A percentile compares a stretch with the other conserved stretches of the same genome.
phyloP scores from a whole-genome alignment of 2,113 vertebrate species.

The Nansenia antarctica region DNA sequence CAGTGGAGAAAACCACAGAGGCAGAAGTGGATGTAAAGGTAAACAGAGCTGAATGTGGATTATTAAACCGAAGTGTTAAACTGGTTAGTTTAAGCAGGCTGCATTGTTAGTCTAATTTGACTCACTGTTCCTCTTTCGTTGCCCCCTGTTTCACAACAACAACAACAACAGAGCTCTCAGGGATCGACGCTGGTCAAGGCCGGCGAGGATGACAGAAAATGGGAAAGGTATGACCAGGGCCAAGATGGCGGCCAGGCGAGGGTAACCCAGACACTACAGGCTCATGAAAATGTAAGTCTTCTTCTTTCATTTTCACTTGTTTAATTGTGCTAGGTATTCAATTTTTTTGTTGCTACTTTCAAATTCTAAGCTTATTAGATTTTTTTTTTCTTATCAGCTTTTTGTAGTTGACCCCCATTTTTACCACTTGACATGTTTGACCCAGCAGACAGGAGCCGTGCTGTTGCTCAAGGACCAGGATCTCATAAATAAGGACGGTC shows the following conservation, averaged over 20 bases:
- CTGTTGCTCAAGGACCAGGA: conserved; percentile 73
- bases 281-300: conserved; percentile 74
- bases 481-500: conserved; percentile 62
- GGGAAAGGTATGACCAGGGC: conserved; percentile 49
- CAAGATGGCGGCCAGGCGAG: conserved; percentile 42
- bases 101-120: too few relatives aligned
- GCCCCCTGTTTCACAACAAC: too few relatives aligned
- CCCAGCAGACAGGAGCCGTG: conserved; percentile 72
- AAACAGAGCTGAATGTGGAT: conserved; percentile 17
- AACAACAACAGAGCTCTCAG: conserved; percentile 70
- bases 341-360: too few relatives aligned
- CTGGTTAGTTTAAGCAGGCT: too few relatives aligned
- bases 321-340: not conserved
- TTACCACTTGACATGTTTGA: not conserved
- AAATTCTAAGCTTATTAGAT: too few relatives aligned
- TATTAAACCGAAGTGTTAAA: not conserved
- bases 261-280: conserved; percentile 77
- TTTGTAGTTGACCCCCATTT: too few relatives aligned
- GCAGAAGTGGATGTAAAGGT: conserved; percentile 85
- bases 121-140: too few relatives aligned
- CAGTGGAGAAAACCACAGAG: conserved; percentile 73
- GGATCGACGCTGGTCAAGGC: conserved; percentile 45
- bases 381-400: too few relatives aligned
- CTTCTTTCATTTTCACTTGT: not conserved
- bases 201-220: conserved; percentile 56